Evolutionary conservation across 2,113 vertebrate genomes (phyloP).

Genomic region (Bombycilla garrulus): DNA sequence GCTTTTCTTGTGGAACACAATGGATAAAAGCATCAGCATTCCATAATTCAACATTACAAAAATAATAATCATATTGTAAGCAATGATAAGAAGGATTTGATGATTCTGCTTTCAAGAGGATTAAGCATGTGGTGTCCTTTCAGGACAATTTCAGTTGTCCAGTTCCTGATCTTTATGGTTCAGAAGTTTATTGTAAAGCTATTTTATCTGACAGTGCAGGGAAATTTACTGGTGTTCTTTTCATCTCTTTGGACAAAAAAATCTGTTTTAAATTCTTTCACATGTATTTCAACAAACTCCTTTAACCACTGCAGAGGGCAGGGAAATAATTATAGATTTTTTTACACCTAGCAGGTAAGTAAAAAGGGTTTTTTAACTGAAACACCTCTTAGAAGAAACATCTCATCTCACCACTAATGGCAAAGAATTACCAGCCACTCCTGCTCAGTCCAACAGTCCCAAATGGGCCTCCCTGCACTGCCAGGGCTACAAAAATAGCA

Average conservation of each 20-base stretch:
- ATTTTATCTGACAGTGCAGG: slow-evolving; percentile 1
- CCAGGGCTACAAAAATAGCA: background rate
- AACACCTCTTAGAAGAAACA: background rate
- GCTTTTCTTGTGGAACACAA: background rate
- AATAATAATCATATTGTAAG: slow-evolving; percentile 2
- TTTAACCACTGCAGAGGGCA: background rate
- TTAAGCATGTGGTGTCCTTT: background rate
- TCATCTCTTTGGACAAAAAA: slow-evolving; percentile 14
- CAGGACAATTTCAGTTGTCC: background rate
- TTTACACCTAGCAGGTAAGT: background rate
- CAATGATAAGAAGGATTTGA: background rate
- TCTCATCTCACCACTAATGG: background rate
- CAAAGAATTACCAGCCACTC: background rate
- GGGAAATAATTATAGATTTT: background rate
- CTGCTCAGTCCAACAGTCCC: background rate
- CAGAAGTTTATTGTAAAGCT: slow-evolving; percentile 16
- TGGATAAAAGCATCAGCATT: slow-evolving; percentile 1
- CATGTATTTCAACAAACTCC: background rate
- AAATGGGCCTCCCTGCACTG: background rate
- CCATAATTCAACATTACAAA: background rate
- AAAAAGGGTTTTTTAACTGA: background rate
- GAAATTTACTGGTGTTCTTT: slow-evolving; percentile 42
- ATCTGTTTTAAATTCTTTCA: background rate
- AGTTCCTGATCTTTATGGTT: slow-evolving; percentile 3
- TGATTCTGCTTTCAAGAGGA: background rate